Evolutionary conservation across 2,888 invertebrate genomes (phyloP), one percentile per base, ranked within the genome.

Genomic region (Trachelus stipa): DNA sequence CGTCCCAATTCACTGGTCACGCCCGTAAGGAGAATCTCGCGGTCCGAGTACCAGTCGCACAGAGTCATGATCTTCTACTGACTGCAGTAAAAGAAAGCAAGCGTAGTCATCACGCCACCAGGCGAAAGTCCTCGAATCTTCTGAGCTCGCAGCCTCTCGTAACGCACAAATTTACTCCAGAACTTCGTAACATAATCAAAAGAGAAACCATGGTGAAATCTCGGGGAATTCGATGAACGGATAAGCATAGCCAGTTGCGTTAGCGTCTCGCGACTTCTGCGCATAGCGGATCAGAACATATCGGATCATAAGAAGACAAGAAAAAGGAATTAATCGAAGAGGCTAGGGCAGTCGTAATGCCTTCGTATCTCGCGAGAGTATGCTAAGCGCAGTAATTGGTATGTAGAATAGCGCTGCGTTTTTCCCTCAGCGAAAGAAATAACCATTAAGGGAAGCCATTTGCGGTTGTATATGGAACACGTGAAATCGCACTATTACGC

Each of bases 1-100:
- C 85, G 83, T 34, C 90, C 90, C 40, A 90, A 78, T 77, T 89
- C 86, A 81, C 90, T 88, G 71, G 88, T 90, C 31, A 85, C 88
- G 77, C 90, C 90, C 3, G 86, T 89, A 23, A 90, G 77, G 76
- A 90, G 86, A n/a, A 90, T 80, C 81, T 87, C 86, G 56, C 88
- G 87, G 6, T 85, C 82, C 35, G 79, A 82, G 86, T 86, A 90
- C 90, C 90, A 90, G 73, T 90, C 88, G 80, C 81, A 33, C 35
- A 90, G 85, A 83, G 87, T 83, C 90, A 90, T 90, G 76, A 75
- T 85, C 79, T 75, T 78, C 77, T 80, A 87, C 88, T 88, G 83
- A 40, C 73, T 23, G 9, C 73, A 34, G 69, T 12, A 33, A 69
- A 30, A 30, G 69, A 69, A 69, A 69, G 33, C 69, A 30, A 6